A percentile compares a stretch with the other conserved stretches of the same genome.
Conservation (phyloP, 2,888 invertebrate species). For the Peribatodes rhomboidaria region DNA sequence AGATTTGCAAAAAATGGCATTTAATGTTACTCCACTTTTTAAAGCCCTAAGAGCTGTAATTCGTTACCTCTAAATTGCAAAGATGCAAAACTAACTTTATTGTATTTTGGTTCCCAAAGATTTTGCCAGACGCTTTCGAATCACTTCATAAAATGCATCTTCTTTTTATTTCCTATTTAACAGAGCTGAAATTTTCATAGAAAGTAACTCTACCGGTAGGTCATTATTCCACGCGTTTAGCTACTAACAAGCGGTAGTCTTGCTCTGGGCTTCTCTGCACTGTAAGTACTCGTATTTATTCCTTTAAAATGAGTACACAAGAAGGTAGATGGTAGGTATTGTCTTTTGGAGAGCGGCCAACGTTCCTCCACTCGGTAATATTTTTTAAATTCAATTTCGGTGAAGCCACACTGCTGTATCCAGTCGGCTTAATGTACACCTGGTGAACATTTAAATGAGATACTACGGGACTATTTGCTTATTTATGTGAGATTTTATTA, state of each 20-base stretch:
- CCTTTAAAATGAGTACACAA: slow-evolving; percentile 81
- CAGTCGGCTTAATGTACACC: slow-evolving; percentile 84
- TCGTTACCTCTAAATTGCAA: too few species aligned
- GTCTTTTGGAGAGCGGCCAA: slow-evolving; percentile 84
- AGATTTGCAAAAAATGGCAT: too few species aligned
- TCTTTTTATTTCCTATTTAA: slow-evolving; percentile 23
- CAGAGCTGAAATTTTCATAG: slow-evolving; percentile 32
- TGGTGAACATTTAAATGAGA: slow-evolving; percentile 83
- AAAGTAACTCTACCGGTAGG: slow-evolving; percentile 38
- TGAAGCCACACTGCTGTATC: slow-evolving; percentile 82
- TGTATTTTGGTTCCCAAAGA: not conserved
- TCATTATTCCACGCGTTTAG: slow-evolving; percentile 55
- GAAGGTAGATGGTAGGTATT: slow-evolving; percentile 71
- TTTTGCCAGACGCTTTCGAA: not conserved
- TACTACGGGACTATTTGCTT: slow-evolving; percentile 71
- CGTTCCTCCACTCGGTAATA: slow-evolving; percentile 81
- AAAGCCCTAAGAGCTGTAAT: too few species aligned
- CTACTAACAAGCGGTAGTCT: slow-evolving; percentile 61
- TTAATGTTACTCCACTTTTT: too few species aligned
- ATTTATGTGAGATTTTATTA: slow-evolving; percentile 69
- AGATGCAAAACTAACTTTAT: not conserved
- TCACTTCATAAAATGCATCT: slow-evolving; percentile 14
- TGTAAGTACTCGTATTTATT: slow-evolving; percentile 69
- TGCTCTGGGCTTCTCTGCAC: slow-evolving; percentile 57
- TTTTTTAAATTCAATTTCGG: slow-evolving; percentile 86